Base-by-base conservation (phyloP, 2,888 invertebrate genomes). In the Caenorhabditis imperialis region DNA sequence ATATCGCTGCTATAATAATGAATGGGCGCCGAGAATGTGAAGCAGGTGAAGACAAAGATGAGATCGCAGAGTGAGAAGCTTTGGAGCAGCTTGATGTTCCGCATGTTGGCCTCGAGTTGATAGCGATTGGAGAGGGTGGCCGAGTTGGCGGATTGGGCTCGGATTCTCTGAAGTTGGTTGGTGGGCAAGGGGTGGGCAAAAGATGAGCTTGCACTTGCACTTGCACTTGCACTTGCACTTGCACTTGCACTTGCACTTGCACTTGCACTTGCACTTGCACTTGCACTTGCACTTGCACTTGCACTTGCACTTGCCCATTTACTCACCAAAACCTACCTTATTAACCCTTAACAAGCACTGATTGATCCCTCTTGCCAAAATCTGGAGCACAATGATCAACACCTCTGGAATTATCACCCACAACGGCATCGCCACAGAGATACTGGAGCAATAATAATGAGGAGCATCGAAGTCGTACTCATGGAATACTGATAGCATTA, bases 391-490 rank as follows among this genome's bases (percentile, higher is more conserved):
- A n/a, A 71, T 63, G 8, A 71, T 71, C 8, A 50, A 44, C 0
- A 71, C 57, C 50, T 71, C 71, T 8, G 71, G 71, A 35, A 71
- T 62, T 2, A 71, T 63, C 14, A 71, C 71, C 62, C 62, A 71
- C 3, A 71, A 50, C 4, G 71, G 71, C 12, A 57, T 55, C 6
- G 33, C 44, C 12, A 62, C 57, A 0, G 71, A 71, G 16, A 71
- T 57, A 37, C 71, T 71, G 62, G 71, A 71, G 62, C 71, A 71
- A 47, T 71, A 71, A 30, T 71, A 71, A 27, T 71, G 71, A 7
- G 71, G 62, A 44, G 62, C 71, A 35, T 62, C 44, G 14, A 71
- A 71, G 7, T 71, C 62, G 37, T 71, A 71, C 38, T 71, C 71
- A 25, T 71, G 71, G 25, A 71, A 71, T 1, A 71, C 62, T 2